Conservation (phyloP, 2,888 invertebrate species). For the Xestoiulus laeticollis region DNA sequence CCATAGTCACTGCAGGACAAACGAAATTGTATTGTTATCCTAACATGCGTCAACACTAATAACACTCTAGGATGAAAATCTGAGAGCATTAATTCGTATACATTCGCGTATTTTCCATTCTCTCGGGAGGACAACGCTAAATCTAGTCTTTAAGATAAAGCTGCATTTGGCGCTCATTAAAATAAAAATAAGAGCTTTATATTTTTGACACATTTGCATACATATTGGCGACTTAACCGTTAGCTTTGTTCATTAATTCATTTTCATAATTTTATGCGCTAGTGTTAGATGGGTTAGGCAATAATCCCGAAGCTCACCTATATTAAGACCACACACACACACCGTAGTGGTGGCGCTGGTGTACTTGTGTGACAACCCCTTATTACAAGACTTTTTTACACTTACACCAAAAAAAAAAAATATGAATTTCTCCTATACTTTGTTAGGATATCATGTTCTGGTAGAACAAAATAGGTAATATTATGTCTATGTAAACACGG, state of each 20-base stretch:
- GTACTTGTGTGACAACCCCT: neutral
- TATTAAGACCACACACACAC: neutral
- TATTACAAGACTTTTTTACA: no score
- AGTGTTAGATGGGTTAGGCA: neutral
- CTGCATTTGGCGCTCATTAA: neutral
- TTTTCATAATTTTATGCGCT: neutral
- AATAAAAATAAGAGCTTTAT: neutral
- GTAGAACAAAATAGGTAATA: no score
- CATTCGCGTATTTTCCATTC: neutral
- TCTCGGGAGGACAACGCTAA: neutral
- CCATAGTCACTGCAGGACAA: no score
- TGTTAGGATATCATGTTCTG: no score
- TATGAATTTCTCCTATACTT: no score
- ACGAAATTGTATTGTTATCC: neutral
- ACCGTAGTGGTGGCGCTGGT: neutral
- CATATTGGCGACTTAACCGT: constrained; percentile 4
- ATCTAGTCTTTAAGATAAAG: constrained; percentile 15
- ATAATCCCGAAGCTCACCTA: neutral
- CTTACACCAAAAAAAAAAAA: no score
- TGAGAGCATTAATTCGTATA: neutral
- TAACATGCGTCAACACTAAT: neutral
- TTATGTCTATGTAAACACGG: no score
- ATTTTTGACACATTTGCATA: constrained; percentile 33
- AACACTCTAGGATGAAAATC: neutral
- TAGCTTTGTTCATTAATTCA: constrained; percentile 6